Evolutionary conservation across 2,888 invertebrate genomes (phyloP), one percentile per base, ranked within the genome.

Genomic region (Noctua janthe): DNA sequence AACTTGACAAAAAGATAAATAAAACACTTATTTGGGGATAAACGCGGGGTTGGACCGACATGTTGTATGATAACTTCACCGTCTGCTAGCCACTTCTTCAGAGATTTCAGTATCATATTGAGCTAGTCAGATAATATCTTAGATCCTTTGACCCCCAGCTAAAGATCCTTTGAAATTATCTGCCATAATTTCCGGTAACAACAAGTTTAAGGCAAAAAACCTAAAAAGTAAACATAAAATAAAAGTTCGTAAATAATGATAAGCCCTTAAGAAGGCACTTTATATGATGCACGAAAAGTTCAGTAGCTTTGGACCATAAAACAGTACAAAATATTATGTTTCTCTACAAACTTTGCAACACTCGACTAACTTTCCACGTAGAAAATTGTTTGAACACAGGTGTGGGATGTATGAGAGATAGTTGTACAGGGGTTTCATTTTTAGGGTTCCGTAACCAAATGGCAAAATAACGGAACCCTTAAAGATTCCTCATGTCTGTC

Each of bases 271-370:
- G 47, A 49, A 75, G 29, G 54, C 15, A 81, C n/a, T 81, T 76
- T 76, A 51, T 72, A 82, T 66, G 59, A 70, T 69, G 74, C 67
- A 75, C 35, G 47, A 66, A 72, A 86, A 86, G 51, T 81, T 85
- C 11, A 64, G 56, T 54, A 29, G 59, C 62, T 78, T 62, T 39
- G 54, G 71, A 70, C 54, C 66, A 74, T 83, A 83, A 83, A 87
- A 69, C 76, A n/a, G 49, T 51, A 77, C 69, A 66, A 85, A 74
- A 73, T 87, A 82, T 85, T 87, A 82, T 85, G 76, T 79, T 79
- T 82, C 71, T 80, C 59, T 71, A 62, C 66, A 76, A 86, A 87
- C 64, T 88, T 88, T 70, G 78, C 62, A 75, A 67, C 71, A 56
- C 75, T 56, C 59, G 74, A 69, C 59, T 43, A 83, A 88, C 67